Conservation (phyloP, 2,797 vertebrate species). For the Petrocephalus schoutedeni region DNA sequence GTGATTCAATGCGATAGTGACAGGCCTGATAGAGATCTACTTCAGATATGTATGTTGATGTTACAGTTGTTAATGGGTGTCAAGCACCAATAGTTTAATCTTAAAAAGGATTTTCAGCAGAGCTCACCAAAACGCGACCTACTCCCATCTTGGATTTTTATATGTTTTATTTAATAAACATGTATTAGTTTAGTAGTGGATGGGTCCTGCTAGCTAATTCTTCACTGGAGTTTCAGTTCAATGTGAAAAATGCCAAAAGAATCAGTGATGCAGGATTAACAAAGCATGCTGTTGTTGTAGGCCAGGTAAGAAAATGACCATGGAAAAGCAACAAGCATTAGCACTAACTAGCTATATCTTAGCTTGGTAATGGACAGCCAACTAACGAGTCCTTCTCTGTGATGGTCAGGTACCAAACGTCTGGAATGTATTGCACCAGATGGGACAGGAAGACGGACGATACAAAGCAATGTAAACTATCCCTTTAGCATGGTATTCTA, state of each 20-base stretch:
- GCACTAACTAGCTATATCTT: background rate
- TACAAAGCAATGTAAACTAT: constrained; percentile 83
- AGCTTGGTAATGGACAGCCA: background rate
- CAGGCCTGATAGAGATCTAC: background rate
- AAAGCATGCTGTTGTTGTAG: too few species aligned
- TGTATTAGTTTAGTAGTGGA: too few species aligned
- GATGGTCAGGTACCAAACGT: constrained; percentile 79
- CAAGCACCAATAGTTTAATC: background rate
- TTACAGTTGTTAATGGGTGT: background rate
- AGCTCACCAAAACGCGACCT: background rate
- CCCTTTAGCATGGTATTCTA: constrained; percentile 88
- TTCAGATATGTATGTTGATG: background rate
- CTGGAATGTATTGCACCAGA: constrained; percentile 80
- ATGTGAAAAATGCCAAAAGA: too few species aligned
- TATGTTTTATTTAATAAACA: too few species aligned
- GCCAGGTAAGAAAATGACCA: too few species aligned
- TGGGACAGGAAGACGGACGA: constrained; percentile 67
- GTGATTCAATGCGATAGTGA: too few species aligned
- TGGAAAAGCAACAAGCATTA: background rate
- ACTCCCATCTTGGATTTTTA: too few species aligned
- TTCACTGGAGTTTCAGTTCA: too few species aligned
- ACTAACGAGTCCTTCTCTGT: background rate
- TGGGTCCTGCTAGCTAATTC: too few species aligned
- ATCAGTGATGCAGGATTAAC: too few species aligned
- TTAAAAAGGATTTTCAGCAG: background rate